These are phyloP conservation scores for Auanema freiburgensis DNA, from an alignment of 2,888 invertebrate species.

Conservation along the genomic window DNA sequence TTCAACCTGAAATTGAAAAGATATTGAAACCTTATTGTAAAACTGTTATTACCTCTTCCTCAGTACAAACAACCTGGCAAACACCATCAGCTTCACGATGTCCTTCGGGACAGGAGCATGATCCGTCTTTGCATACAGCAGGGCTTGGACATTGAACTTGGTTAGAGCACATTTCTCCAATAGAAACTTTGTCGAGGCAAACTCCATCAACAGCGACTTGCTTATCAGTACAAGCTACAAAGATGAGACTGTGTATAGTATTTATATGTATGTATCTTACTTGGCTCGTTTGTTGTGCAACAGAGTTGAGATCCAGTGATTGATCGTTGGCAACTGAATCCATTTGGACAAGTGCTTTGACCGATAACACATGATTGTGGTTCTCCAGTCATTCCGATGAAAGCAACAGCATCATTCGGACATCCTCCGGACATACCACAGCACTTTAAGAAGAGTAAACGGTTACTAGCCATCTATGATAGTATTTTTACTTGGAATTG, in stretches of 20 bases:
- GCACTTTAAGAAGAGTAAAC: slow-evolving; percentile 30
- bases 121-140: slow-evolving; percentile 49
- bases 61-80: slow-evolving; percentile 45
- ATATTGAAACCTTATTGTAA: not conserved
- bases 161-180: slow-evolving; percentile 53
- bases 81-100: slow-evolving; percentile 49
- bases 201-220: slow-evolving; percentile 59
- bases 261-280: slow-evolving; percentile 20
- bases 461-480: not conserved
- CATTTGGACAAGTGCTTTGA: slow-evolving; percentile 58
- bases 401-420: slow-evolving; percentile 61
- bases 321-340: slow-evolving; percentile 60
- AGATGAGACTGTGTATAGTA: not conserved
- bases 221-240: slow-evolving; percentile 52
- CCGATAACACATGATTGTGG: slow-evolving; percentile 61
- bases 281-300: slow-evolving; percentile 54
- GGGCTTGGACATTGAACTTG: slow-evolving; percentile 57
- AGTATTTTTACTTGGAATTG: slow-evolving; percentile 45
- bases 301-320: slow-evolving; percentile 59
- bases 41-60: slow-evolving; percentile 34
- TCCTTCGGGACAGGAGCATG: slow-evolving; percentile 56
- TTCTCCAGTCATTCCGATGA: slow-evolving; percentile 63
- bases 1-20: slow-evolving; percentile 24
- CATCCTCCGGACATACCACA: slow-evolving; percentile 62
- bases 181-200: slow-evolving; percentile 52